Evolutionary conservation across 1,140 invertebrate genomes (phyloP), one percentile per base, ranked within the genome.

Genomic region (Brachionus rotundiformis): DNA sequence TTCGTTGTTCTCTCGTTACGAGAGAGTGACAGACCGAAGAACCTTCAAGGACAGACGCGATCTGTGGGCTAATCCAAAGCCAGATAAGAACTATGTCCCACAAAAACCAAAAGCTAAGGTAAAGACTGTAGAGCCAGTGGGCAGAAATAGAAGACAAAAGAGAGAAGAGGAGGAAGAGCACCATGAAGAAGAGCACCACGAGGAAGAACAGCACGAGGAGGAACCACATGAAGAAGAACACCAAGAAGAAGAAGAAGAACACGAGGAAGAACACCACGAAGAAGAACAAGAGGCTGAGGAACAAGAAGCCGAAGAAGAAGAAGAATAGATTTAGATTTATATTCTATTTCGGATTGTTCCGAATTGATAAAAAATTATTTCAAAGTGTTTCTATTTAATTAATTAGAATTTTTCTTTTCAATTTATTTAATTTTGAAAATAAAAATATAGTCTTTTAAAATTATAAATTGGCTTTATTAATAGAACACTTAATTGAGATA

Each of bases 1-100:
- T 39, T 82, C 81, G 19, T 49, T 82, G 29, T 82, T 82, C 71
- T 75, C 68, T n/a, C 68, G 81, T 29, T 82, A 82, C 25, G 81
- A 82, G 63, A 65, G 81, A 75, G 81, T 82, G n/a, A 82, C 81
- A 31, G 81, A 82, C 19, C 25, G 81, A 36, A 44, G 81, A 65
- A 82, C 44, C 23, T 82, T 76, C 49, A 61, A 76, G n/a, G 81
- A 82, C 27, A 65, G 81, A 73, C 68, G 81, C 31, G 71, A 61
- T 7, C 2, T 76, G 1, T 82, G 44, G 44, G 49, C 33, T 29
- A 19, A 4, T 10, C 36, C 23, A 44, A 82, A 76, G 49, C 5
- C 33, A 31, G 1, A 16, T 1, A 49, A 61, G 16, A 16, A 33
- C 6, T 44, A 16, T 41, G 31, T 63, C n/a, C n/a, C 23, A 44